Evolutionary conservation across 2,797 vertebrate species (phyloP).

Genomic region (Tamandua tetradactyla): DNA sequence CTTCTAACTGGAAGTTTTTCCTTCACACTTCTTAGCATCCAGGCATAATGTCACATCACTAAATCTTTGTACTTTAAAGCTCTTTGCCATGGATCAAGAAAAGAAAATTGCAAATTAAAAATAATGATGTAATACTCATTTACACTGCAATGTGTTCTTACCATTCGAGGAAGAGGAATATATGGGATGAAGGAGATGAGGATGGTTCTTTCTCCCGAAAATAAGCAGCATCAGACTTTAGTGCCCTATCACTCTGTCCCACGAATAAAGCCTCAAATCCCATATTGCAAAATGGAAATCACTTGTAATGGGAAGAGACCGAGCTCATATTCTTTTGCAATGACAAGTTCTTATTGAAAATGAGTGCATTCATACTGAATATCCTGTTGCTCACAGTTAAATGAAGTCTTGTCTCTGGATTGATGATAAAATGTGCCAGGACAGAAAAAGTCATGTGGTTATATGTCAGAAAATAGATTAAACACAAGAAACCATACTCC

Average conservation of each 20-base stretch:
- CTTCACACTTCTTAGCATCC: background rate
- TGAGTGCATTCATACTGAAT: background rate
- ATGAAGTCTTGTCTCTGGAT: background rate
- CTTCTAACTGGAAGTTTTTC: background rate
- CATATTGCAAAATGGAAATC: background rate
- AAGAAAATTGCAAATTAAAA: background rate
- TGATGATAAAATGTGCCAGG: background rate
- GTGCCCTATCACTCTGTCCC: no score
- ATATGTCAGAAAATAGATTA: background rate
- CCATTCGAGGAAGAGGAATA: rapidly evolving
- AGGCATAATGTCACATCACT: background rate
- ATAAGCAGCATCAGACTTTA: rapidly evolving
- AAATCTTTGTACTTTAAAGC: no score
- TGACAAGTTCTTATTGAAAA: background rate
- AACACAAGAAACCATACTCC: no score
- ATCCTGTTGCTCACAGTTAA: background rate
- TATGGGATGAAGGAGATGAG: background rate
- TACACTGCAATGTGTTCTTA: rapidly evolving
- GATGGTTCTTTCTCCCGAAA: background rate
- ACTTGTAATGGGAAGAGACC: rapidly evolving
- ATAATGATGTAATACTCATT: background rate
- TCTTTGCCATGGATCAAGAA: background rate
- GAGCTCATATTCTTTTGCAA: background rate
- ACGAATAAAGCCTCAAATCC: background rate
- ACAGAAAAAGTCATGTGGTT: background rate